Conservation (phyloP, 2,888 invertebrate genomes). For the Thelaira solivaga region DNA sequence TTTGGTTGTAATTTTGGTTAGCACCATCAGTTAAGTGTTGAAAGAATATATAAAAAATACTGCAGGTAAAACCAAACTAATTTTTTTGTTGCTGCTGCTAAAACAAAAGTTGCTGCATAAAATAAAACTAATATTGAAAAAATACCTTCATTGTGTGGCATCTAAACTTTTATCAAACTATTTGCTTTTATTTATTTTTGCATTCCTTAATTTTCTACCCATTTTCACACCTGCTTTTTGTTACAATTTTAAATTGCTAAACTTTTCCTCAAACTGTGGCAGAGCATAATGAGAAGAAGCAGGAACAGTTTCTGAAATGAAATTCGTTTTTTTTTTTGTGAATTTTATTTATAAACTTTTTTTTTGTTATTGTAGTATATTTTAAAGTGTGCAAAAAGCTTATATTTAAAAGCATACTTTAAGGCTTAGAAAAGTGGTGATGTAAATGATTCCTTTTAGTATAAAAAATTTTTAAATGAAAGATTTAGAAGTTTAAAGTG, state of each 20-base stretch:
- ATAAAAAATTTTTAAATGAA: too few species aligned
- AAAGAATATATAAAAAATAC: background rate
- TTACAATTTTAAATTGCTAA: slow-evolving; percentile 32
- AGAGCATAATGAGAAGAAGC: slow-evolving; percentile 11
- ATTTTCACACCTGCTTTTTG: slow-evolving; percentile 45
- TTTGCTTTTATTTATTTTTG: too few species aligned
- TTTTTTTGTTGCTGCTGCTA: background rate
- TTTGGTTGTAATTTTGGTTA: background rate
- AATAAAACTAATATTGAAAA: slow-evolving; percentile 15
- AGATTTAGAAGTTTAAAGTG: too few species aligned
- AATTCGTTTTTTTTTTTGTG: background rate
- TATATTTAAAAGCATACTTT: slow-evolving; percentile 2
- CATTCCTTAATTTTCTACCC: slow-evolving; percentile 9
- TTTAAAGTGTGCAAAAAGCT: background rate
- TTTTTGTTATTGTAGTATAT: too few species aligned
- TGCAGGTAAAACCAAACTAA: slow-evolving; percentile 20
- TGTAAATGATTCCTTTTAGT: slow-evolving; percentile 5
- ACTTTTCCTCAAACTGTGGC: slow-evolving; percentile 20
- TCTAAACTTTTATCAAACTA: slow-evolving; percentile 24
- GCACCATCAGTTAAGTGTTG: background rate
- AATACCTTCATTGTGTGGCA: slow-evolving; percentile 17
- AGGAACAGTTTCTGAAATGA: background rate
- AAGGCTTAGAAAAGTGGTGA: background rate
- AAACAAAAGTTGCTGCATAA: slow-evolving; percentile 23
- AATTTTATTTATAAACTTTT: background rate